phyloP scores from a whole-genome alignment of 2,113 vertebrate species.

The Paedocypris sp. region DNA sequence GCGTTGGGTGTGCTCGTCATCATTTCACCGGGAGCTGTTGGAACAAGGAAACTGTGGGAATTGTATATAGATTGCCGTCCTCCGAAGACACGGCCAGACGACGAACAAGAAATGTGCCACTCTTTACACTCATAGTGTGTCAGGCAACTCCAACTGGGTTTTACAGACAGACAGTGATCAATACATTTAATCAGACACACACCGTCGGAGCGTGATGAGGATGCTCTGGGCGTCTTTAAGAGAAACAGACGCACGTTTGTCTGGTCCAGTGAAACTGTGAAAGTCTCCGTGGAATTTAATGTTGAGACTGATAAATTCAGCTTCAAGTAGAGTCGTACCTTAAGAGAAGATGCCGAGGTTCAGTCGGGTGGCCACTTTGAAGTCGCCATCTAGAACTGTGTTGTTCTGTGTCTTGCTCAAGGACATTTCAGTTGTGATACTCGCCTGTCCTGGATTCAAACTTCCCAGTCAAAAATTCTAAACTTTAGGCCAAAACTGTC shows the following conservation, averaged over 20 bases:
- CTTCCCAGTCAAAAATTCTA: too few species aligned
- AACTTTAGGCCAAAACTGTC: too few species aligned
- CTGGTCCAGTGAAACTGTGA: not conserved
- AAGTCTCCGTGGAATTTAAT: not conserved
- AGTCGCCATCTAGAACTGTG: too few species aligned
- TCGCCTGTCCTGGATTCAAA: too few species aligned
- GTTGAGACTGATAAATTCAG: not conserved
- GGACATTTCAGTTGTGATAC: too few species aligned
- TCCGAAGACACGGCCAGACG: not conserved
- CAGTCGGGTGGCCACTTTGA: too few species aligned
- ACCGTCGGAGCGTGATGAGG: conserved; percentile 13
- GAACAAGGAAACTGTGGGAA: not conserved
- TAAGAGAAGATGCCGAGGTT: too few species aligned
- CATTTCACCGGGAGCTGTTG: not conserved
- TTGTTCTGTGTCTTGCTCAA: too few species aligned
- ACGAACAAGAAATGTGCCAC: not conserved
- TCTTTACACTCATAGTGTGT: conserved; percentile 13
- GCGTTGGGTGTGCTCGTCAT: too few species aligned
- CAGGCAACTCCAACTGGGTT: conserved; percentile 2
- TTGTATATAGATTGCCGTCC: not conserved
- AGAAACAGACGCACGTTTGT: not conserved
- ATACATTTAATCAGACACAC: conserved; percentile 11
- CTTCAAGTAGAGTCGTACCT: too few species aligned
- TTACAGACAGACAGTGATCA: conserved; percentile 14
- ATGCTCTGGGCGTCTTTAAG: conserved; percentile 7